Base-by-base conservation (phyloP, 2,888 invertebrate genomes). In the Cybosia mesomella region DNA sequence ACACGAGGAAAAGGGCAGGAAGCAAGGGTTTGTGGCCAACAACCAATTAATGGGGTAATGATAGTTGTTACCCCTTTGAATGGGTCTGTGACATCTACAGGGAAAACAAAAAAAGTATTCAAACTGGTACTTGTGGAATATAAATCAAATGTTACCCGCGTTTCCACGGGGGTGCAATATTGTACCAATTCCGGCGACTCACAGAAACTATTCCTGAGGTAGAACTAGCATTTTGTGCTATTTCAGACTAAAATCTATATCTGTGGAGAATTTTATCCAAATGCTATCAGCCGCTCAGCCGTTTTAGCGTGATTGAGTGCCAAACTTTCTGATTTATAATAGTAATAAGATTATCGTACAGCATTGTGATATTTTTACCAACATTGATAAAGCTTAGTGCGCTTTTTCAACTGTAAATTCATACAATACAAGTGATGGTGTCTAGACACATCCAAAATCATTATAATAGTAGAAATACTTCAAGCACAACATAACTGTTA, bases 1-100 rank as follows among this genome's bases (percentile, higher is more conserved):
- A 59, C 70, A 64, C 60, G 55, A 59, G 43, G 54, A 53, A 65
- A 71, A 61, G 55, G 70, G 70, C 71, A 74, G 79, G 76, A 81
- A 81, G 64, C 53, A 54, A 49, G 58, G 72, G 60, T 67, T 64
- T 66, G 71, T 65, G 66, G 54, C 43, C 66, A 73, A 73, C 71
- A 58, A 43, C 15, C 71, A 57, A 36, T 73, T 72, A 76, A 79
- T 68, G 64, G 36, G 58, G 34, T 34, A 67, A 54, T 60, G 15
- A 36, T 58, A 34, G 67, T 58, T 59, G 64, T 57, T 62, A 71
- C 64, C 69, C 69, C 65, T 79, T 81, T 69, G 70, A 76, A 72
- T 70, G 70, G 69, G 67, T 18, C 15, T 10, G 3, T 54, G 62
- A 58, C 66, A 39, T 59, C 49, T 53, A 70, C 65, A 49, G n/a